Conservation (phyloP, 2,113 vertebrate species). For the Eupsittula cactorum region DNA sequence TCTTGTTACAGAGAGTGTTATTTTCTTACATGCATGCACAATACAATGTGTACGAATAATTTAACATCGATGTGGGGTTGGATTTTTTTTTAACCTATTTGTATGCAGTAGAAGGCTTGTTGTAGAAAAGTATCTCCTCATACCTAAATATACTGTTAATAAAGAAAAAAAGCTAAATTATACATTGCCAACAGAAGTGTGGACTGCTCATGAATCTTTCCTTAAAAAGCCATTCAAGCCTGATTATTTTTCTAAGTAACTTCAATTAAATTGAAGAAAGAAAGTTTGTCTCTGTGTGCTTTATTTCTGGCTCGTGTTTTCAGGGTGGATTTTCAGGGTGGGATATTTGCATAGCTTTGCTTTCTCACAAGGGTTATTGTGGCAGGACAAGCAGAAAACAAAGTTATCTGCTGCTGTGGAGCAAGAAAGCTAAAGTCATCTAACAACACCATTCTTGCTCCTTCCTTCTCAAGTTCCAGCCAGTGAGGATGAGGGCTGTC, state of each 20-base stretch:
- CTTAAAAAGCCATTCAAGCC: conserved; percentile 81
- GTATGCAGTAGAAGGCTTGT: conserved; percentile 76
- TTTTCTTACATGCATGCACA: conserved; percentile 76
- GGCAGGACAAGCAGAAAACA: neutral
- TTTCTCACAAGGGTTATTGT: neutral
- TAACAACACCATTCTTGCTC: neutral
- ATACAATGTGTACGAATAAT: conserved; percentile 65
- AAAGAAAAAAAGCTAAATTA: conserved; percentile 73
- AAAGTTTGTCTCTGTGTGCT: conserved; percentile 64
- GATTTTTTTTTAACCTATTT: conserved; percentile 72
- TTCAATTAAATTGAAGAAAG: conserved; percentile 83
- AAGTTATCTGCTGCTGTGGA: neutral
- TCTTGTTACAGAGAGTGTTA: conserved; percentile 76
- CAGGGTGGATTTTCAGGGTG: neutral
- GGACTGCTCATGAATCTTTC: conserved; percentile 76
- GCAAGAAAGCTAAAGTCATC: neutral
- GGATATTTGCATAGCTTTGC: neutral
- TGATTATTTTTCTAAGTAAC: conserved; percentile 87
- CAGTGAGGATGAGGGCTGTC: neutral
- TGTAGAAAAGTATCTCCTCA: conserved; percentile 71
- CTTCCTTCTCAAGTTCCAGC: neutral
- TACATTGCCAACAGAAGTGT: conserved; percentile 72
- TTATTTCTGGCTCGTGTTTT: conserved; percentile 46
- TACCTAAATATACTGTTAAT: conserved; percentile 71
- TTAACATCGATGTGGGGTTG: conserved; percentile 69